Conservation (phyloP, 2,113 vertebrate species). For the Scomber colias region DNA sequence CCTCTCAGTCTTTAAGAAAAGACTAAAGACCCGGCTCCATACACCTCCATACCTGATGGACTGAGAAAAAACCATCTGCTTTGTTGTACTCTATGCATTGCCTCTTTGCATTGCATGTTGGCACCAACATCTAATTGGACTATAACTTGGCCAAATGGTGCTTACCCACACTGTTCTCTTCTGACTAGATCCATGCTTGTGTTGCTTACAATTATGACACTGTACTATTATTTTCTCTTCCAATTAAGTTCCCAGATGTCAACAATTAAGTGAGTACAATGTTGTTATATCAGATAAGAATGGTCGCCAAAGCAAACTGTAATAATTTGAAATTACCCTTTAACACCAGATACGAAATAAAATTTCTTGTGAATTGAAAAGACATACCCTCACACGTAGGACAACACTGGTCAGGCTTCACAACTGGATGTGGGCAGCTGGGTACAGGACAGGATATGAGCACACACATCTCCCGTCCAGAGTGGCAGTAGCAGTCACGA, state of each 20-base stretch:
- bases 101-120: too few relatives aligned
- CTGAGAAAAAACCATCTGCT: too few relatives aligned
- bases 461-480: constrained; percentile 87
- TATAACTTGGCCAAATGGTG: too few relatives aligned
- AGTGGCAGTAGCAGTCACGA: constrained; percentile 86
- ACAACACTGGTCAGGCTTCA: constrained; percentile 85
- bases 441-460: constrained; percentile 86
- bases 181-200: too few relatives aligned
- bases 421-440: constrained; percentile 82
- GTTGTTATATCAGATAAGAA: background rate
- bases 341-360: background rate
- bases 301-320: background rate
- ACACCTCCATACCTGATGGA: too few relatives aligned
- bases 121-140: too few relatives aligned
- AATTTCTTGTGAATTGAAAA: background rate
- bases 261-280: background rate
- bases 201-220: too few relatives aligned
- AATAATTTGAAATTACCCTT: background rate
- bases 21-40: too few relatives aligned
- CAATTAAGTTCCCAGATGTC: background rate
- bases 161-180: too few relatives aligned
- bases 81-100: too few relatives aligned
- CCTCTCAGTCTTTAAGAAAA: too few relatives aligned
- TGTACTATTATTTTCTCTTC: background rate
- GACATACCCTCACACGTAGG: constrained; percentile 85